phyloP scores from a whole-genome alignment of 2,797 vertebrate species.

The Melanotaenia parkinsoni region DNA sequence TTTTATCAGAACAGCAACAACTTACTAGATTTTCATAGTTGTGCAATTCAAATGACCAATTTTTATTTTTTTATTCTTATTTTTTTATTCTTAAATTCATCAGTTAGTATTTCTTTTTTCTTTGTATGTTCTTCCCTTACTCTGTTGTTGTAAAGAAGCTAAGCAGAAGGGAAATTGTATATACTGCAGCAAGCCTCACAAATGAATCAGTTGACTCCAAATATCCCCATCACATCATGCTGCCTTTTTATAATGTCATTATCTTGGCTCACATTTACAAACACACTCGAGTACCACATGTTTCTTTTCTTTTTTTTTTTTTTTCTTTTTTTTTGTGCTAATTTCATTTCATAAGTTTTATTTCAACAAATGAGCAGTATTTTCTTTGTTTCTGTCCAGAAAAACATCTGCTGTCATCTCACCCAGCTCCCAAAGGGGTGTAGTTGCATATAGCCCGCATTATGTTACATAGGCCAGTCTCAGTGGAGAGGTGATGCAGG shows the following conservation, averaged over 20 bases:
- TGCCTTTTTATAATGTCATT: slow-evolving; percentile 47
- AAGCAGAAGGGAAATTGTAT: slow-evolving; percentile 55
- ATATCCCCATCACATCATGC: slow-evolving; percentile 3
- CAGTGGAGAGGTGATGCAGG: neutral
- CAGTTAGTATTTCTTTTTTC: slow-evolving; percentile 1
- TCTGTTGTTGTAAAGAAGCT: neutral
- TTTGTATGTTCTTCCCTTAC: neutral
- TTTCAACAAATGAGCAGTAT: slow-evolving; percentile 3
- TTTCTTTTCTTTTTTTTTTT: too few relatives aligned
- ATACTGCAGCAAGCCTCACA: slow-evolving; percentile 19
- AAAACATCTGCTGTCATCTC: neutral
- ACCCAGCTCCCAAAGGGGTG: neutral
- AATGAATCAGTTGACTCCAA: neutral
- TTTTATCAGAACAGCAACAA: slow-evolving; percentile 10
- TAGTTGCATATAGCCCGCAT: neutral
- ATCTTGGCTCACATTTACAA: slow-evolving; percentile 6
- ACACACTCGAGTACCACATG: neutral
- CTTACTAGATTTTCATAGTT: slow-evolving; percentile 20
- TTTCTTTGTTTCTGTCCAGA: neutral
- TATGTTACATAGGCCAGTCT: neutral
- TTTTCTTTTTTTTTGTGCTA: neutral
- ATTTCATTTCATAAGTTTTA: slow-evolving; percentile 1
- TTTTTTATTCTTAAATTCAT: neutral
- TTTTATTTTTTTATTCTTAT: slow-evolving; percentile 7
- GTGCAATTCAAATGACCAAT: slow-evolving; percentile 40